A percentile compares a stretch with the other conserved stretches of the same genome.
phyloP scores from a whole-genome alignment of 1,140 invertebrate species.

The Parasteatoda tepidariorum region DNA sequence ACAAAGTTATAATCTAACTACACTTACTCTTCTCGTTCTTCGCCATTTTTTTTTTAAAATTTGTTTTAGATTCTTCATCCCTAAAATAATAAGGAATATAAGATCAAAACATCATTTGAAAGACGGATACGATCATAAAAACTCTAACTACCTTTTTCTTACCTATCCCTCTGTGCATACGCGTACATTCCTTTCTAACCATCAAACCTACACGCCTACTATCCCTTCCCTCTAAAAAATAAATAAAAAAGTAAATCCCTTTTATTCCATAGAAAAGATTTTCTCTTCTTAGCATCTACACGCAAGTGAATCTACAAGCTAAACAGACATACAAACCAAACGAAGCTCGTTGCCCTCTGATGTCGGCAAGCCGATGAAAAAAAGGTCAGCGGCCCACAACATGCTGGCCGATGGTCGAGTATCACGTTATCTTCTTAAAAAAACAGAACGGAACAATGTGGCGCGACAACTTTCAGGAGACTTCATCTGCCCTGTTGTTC shows the following conservation, averaged over 20 bases:
- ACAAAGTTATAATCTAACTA: too few species aligned
- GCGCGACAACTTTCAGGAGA: constrained; percentile 2
- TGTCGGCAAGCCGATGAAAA: neutral
- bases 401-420: constrained; percentile 1
- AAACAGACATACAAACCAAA: neutral
- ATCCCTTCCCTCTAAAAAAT: neutral
- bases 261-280: constrained; percentile 5
- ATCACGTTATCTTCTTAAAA: constrained; percentile 8
- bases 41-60: too few species aligned
- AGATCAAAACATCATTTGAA: too few species aligned
- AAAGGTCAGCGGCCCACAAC: constrained; percentile 49
- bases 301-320: neutral
- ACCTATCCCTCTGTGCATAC: neutral
- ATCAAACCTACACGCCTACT: neutral
- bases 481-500: neutral
- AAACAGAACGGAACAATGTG: constrained; percentile 30
- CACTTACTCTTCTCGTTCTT: too few species aligned
- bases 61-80: too few species aligned
- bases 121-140: neutral
- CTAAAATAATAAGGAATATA: too few species aligned
- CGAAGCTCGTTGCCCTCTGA: constrained; percentile 47
- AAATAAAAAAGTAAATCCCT: neutral
- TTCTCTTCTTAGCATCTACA: neutral
- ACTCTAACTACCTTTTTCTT: neutral
- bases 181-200: constrained; percentile 18